Evolutionary conservation across 1,140 invertebrate species (phyloP).

Genomic region (Mizuhopecten yessoensis): DNA sequence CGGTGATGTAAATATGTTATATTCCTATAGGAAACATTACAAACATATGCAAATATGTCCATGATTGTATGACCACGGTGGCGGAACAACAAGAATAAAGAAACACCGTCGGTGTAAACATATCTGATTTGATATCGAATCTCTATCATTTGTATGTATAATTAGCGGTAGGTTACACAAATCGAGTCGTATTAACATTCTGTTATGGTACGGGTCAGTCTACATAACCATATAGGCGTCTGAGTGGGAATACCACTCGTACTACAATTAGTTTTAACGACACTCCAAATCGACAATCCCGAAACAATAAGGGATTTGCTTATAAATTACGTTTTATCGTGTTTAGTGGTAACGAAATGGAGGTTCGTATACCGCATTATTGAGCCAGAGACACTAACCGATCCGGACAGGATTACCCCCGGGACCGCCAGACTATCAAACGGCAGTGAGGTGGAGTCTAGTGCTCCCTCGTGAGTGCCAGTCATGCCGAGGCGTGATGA

Average conservation of each 20-base stretch:
- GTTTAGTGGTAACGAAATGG: not conserved
- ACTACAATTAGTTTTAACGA: slow-evolving; percentile 28
- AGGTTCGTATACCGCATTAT: not conserved
- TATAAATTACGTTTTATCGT: slow-evolving; percentile 36
- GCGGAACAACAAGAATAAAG: not conserved
- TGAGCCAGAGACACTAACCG: not conserved
- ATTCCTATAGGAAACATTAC: not conserved
- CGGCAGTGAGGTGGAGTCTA: not conserved
- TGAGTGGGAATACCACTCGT: not conserved
- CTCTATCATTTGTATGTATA: slow-evolving; percentile 26
- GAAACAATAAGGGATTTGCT: not conserved
- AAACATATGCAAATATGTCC: not conserved
- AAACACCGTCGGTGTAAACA: not conserved
- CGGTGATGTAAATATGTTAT: slow-evolving; percentile 1
- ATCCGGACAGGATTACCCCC: not conserved
- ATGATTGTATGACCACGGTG: not conserved
- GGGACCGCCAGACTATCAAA: not conserved
- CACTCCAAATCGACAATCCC: slow-evolving; percentile 19
- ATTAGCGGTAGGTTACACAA: not conserved
- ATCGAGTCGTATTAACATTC: slow-evolving; percentile 18
- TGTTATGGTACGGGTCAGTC: not conserved
- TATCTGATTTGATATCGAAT: slow-evolving; percentile 2
- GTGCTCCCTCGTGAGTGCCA: not conserved
- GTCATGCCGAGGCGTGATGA: not conserved
- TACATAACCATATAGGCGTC: not conserved